phyloP scores from a whole-genome alignment of 2,113 vertebrate species.

The Alouatta palliata region DNA sequence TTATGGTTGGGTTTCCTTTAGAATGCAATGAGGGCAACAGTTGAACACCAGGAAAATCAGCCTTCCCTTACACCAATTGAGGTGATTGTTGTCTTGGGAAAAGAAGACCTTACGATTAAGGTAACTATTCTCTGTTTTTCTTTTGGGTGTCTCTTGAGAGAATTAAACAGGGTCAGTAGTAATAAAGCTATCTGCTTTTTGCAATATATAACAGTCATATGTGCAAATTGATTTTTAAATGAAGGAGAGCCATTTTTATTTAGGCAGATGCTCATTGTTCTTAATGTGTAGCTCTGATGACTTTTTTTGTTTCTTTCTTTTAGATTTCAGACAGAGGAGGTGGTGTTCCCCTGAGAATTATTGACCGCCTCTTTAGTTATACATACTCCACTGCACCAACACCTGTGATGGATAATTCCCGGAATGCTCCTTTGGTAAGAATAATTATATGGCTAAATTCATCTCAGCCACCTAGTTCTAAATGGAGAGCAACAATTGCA shows the following conservation, averaged over 20 bases:
- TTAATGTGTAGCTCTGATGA: background rate
- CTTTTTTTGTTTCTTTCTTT: slow-evolving; percentile 56
- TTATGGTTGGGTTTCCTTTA: slow-evolving; percentile 76
- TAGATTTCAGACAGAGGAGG: slow-evolving; percentile 97
- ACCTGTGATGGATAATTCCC: slow-evolving; percentile 88
- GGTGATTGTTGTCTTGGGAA: slow-evolving; percentile 92
- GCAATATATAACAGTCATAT: background rate
- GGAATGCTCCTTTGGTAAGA: slow-evolving; percentile 95
- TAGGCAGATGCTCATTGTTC: background rate
- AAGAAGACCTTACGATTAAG: slow-evolving; percentile 98
- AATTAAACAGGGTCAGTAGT: background rate
- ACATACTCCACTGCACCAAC: slow-evolving; percentile 97
- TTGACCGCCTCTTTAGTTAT: slow-evolving; percentile 96
- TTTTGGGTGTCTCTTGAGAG: background rate
- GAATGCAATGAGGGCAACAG: slow-evolving; percentile 99
- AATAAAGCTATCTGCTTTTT: background rate
- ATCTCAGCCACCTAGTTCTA: background rate
- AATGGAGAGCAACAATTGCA: background rate
- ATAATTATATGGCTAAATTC: background rate
- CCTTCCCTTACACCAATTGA: slow-evolving; percentile 90
- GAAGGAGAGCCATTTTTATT: background rate
- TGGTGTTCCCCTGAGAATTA: slow-evolving; percentile 95
- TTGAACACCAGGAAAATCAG: slow-evolving; percentile 93
- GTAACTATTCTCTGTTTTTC: slow-evolving; percentile 78
- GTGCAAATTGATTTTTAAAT: background rate